Conservation (phyloP, 1,140 invertebrate species). For the Zaprionus nigranus region DNA sequence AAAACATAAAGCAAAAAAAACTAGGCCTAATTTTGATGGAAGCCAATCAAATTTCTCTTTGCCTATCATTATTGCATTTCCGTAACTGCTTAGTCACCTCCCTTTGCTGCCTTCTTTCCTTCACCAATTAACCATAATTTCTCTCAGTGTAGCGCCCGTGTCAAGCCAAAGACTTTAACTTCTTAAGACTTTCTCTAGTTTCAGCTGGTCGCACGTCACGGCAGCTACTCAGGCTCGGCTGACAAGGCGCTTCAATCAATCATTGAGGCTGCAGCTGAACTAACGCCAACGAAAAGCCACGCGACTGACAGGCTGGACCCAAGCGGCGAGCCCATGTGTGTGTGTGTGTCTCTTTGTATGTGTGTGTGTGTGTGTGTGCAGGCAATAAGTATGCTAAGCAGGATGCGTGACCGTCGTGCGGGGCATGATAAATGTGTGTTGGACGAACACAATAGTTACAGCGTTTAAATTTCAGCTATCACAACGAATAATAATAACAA, state of each 20-base stretch:
- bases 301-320: constrained; percentile 19
- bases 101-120: no score
- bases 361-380: constrained; percentile 9
- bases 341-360: background rate
- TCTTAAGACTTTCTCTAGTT: constrained; percentile 20
- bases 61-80: no score
- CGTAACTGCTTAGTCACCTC: no score
- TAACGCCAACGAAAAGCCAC: constrained; percentile 20
- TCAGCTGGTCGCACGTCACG: constrained; percentile 60
- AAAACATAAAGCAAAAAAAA: no score
- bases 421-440: constrained; percentile 55
- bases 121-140: background rate
- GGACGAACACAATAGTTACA: constrained; percentile 10
- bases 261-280: constrained; percentile 42
- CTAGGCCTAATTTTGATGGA: no score
- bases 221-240: constrained; percentile 36
- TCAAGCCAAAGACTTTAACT: constrained; percentile 7
- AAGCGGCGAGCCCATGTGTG: background rate
- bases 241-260: constrained; percentile 62
- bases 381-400: constrained; percentile 64
- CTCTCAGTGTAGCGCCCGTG: background rate
- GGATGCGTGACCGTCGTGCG: constrained; percentile 40
- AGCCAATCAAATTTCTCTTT: no score
- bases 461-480: constrained; percentile 20
- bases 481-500: constrained; percentile 31